A percentile compares a stretch with the other conserved stretches of the same genome.
These are phyloP conservation scores for Periophthalmus modestus DNA, from an alignment of 2,113 vertebrate genomes.

Conservation along the genomic window DNA sequence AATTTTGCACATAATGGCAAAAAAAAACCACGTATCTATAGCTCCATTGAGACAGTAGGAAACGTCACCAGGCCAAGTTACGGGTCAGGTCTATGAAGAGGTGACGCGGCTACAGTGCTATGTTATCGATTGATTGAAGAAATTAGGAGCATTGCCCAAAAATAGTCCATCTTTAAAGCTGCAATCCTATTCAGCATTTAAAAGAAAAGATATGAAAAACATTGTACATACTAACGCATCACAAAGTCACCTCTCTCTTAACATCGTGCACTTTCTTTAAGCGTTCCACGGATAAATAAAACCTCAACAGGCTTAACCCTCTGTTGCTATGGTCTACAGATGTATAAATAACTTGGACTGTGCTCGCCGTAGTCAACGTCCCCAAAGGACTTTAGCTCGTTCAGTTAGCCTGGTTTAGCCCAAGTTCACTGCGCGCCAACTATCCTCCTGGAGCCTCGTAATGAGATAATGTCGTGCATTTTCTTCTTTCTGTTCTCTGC, in stretches of 20 bases:
- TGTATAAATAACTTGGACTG: slow-evolving; percentile 65
- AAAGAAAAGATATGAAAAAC: too few species aligned
- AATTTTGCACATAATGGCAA: too few species aligned
- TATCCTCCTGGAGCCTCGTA: slow-evolving; percentile 47
- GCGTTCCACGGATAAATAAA: slow-evolving; percentile 14
- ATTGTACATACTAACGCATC: too few species aligned
- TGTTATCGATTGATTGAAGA: too few species aligned
- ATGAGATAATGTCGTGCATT: slow-evolving; percentile 47
- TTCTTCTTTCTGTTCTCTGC: slow-evolving; percentile 26
- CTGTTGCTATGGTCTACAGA: slow-evolving; percentile 53
- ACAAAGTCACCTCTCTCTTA: too few species aligned
- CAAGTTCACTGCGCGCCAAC: slow-evolving; percentile 48
- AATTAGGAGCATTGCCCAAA: too few species aligned
- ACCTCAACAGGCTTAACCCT: slow-evolving; percentile 34
- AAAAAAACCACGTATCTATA: too few species aligned
- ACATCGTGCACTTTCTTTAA: neutral
- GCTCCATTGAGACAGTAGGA: too few species aligned
- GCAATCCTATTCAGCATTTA: too few species aligned
- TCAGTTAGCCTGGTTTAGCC: slow-evolving; percentile 47
- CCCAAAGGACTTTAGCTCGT: slow-evolving; percentile 28
- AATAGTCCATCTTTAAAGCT: neutral
- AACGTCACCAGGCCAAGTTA: too few species aligned
- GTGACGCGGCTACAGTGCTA: too few species aligned
- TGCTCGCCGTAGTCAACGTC: slow-evolving; percentile 25
- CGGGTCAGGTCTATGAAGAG: too few species aligned